Base-by-base conservation (phyloP, 2,113 vertebrate genomes). In the Rhinopomastus cyanomelas region DNA sequence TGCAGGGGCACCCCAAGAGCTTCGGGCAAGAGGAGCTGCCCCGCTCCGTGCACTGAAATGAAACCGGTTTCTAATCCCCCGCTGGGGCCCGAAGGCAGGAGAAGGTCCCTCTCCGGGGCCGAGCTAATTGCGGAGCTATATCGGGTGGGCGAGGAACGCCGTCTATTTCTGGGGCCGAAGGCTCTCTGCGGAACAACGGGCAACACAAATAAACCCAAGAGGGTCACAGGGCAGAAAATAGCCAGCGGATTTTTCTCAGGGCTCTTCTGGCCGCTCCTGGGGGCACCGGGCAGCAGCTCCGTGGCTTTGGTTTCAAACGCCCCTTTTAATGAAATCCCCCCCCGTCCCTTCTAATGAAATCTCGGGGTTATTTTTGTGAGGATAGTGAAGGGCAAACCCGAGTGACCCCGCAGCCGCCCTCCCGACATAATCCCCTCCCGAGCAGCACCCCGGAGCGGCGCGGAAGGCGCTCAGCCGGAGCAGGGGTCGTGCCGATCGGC, bases 81-180 rank as follows among this genome's bases (percentile, higher is more conserved):
- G 91, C 94, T 59, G 80, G 96, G 87, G 71, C 85, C 18, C 59
- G 89, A 87, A 89, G 60, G 95, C 69, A 85, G 94, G 81, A 81
- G 65, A 88, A 94, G 92, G 96, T 96, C 95, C 82, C 95, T 93
- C 93, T 95, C 81, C 27, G 71, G 96, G 90, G 87, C 72, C 95
- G 94, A 92, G 91, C 92, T 91, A 96, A 95, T 97, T 96, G 32
- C 57, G n/a, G 69, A 91, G 62, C 27, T 95, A 87, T 87, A 74
- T 66, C 94, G 82, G 73, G 76, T 75, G 87, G 84, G 56, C 22
- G 69, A 95, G 64, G 78, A 89, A 84, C 73, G 39, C n/a, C 53
- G 76, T 83, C 85, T 95, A 84, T 91, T 89, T 91, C 44, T 74
- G 85, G 39, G 64, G 68, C 42, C 78, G 49, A 88, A 79, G 48